Evolutionary conservation across 1,140 invertebrate species (phyloP).

Genomic region (Apis cerana): DNA sequence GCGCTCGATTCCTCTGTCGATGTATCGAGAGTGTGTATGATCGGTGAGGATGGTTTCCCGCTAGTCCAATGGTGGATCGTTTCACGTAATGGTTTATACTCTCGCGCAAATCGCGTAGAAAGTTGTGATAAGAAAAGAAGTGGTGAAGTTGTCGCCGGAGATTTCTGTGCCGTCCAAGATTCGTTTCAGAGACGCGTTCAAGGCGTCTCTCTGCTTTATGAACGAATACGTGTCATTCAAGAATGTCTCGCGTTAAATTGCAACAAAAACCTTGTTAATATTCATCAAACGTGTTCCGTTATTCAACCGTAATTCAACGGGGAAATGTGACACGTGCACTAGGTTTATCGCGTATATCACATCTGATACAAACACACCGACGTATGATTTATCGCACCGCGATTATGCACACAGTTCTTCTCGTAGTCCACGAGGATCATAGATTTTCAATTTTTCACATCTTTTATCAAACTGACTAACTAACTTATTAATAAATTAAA

Average conservation of each 20-base stretch:
- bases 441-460: background rate
- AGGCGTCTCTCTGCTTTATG: background rate
- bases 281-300: constrained; percentile 6
- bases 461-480: background rate
- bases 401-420: constrained; percentile 2
- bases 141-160: background rate
- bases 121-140: background rate
- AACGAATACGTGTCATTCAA: background rate
- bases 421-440: background rate
- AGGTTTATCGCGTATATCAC: constrained; percentile 15
- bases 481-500: background rate
- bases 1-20: background rate
- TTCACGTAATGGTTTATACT: background rate
- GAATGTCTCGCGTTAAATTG: background rate
- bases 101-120: background rate
- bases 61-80: background rate
- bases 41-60: background rate
- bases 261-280: constrained; percentile 18
- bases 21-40: background rate
- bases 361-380: constrained; percentile 5
- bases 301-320: background rate
- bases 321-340: constrained; percentile 15
- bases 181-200: background rate
- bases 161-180: too few relatives aligned
- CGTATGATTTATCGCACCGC: constrained; percentile 40